phyloP scores from a whole-genome alignment of 2,888 invertebrate genomes.

The Silvanus unidentatus region DNA sequence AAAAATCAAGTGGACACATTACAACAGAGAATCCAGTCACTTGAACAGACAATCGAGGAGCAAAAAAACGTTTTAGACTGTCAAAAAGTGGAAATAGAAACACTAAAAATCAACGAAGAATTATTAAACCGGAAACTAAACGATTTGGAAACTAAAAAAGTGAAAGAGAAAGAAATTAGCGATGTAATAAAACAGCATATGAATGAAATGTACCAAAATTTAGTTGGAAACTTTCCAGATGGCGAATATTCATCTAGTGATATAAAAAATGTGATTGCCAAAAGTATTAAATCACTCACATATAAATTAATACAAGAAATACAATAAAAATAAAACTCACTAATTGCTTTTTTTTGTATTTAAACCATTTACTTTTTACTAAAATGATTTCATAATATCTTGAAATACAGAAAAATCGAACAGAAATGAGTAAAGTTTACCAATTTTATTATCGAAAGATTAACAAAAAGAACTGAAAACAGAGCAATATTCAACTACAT shows the following conservation, averaged over 20 bases:
- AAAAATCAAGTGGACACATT: too few relatives aligned
- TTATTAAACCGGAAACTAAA: too few relatives aligned
- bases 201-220: conserved; percentile 36
- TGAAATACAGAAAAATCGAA: conserved; percentile 17
- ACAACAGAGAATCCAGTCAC: too few relatives aligned
- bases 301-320: conserved; percentile 22
- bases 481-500: conserved; percentile 9
- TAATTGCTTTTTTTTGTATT: conserved; percentile 25
- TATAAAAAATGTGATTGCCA: conserved; percentile 19
- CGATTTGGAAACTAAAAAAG: too few relatives aligned
- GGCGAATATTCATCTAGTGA: conserved; percentile 8
- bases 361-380: conserved; percentile 41
- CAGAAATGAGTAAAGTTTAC: too few relatives aligned
- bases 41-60: too few relatives aligned
- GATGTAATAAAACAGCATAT: conserved; percentile 33
- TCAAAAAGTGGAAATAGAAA: too few relatives aligned
- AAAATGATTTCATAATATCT: conserved; percentile 32
- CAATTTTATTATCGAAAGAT: too few relatives aligned
- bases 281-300: conserved; percentile 22
- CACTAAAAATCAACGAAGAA: too few relatives aligned
- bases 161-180: conserved; percentile 13
- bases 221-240: conserved; percentile 27
- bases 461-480: conserved; percentile 5
- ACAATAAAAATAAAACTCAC: conserved; percentile 7
- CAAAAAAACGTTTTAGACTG: too few relatives aligned